These are phyloP conservation scores for Phoxinus phoxinus DNA, from an alignment of 2,113 vertebrate genomes.

Conservation along the genomic window DNA sequence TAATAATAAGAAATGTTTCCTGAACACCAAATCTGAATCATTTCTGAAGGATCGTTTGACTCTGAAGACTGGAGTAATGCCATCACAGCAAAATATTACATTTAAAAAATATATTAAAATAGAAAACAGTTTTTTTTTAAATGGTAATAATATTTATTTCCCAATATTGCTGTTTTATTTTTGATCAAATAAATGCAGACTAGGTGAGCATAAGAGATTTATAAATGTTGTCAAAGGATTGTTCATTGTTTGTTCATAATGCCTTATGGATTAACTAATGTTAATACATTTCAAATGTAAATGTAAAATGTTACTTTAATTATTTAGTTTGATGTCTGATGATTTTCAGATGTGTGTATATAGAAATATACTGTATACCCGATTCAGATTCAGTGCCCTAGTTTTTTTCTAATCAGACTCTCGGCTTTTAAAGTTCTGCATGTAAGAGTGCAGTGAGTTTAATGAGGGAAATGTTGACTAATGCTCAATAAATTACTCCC, in stretches of 20 bases:
- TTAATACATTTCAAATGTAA: no score
- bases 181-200: no score
- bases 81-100: not conserved
- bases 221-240: no score
- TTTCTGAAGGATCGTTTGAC: no score
- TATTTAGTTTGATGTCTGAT: not conserved
- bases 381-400: not conserved
- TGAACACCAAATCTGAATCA: not conserved
- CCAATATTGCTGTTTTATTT: no score
- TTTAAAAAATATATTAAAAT: not conserved
- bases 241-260: no score
- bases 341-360: not conserved
- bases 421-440: slow-evolving; percentile 24
- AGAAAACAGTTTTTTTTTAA: not conserved
- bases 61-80: no score
- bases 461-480: slow-evolving; percentile 63
- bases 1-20: not conserved
- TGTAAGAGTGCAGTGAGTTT: slow-evolving; percentile 33
- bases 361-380: not conserved
- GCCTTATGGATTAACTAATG: no score
- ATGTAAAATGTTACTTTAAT: not conserved
- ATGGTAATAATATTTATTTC: no score
- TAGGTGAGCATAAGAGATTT: no score
- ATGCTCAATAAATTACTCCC: slow-evolving; percentile 64
- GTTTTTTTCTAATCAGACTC: slow-evolving; percentile 37